Evolutionary conservation across 92 coral and sea anemone genomes (phyloP).

Genomic region (Montipora capitata): DNA sequence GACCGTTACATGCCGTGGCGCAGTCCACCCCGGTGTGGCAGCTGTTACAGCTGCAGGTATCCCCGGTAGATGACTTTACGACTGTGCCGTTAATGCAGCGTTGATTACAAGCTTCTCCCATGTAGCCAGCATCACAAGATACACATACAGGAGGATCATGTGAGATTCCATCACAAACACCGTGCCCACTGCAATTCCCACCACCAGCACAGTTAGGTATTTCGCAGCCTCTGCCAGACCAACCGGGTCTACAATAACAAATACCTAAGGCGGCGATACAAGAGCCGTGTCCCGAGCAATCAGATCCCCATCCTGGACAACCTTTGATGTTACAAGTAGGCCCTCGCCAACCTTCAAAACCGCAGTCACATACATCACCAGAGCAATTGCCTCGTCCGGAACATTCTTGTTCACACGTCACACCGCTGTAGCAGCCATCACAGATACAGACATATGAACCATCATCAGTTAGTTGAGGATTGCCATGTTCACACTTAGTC

Average conservation of each 20-base stretch:
- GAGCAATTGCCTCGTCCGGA: constrained; percentile 93
- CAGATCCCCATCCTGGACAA: constrained; percentile 97
- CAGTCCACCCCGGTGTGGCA: constrained; percentile 96
- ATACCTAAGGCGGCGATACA: constrained; percentile 85
- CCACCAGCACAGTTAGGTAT: constrained; percentile 94
- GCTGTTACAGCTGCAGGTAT: constrained; percentile 81
- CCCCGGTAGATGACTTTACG: constrained; percentile 55
- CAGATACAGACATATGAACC: constrained; percentile 79
- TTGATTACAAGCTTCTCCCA: constrained; percentile 89
- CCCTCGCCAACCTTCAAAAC: constrained; percentile 99
- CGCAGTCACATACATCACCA: constrained; percentile 93
- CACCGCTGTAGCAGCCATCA: constrained; percentile 84
- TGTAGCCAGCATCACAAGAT: constrained; percentile 88
- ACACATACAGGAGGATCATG: constrained; percentile 96
- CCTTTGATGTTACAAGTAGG: constrained; percentile 81
- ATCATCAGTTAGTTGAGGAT: constrained; percentile 69
- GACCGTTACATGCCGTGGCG: constrained; percentile 88
- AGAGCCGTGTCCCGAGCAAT: constrained; percentile 97
- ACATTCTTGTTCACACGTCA: constrained; percentile 92
- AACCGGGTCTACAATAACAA: constrained; percentile 97
- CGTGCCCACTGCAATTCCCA: constrained; percentile 96
- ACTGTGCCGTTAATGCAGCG: constrained; percentile 95
- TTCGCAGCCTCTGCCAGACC: constrained; percentile 94
- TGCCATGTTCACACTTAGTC: constrained; percentile 91
- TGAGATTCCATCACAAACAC: constrained; percentile 89